Evolutionary conservation across 2,888 invertebrate genomes (phyloP).

Genomic region (Dromius quadrimaculatus): DNA sequence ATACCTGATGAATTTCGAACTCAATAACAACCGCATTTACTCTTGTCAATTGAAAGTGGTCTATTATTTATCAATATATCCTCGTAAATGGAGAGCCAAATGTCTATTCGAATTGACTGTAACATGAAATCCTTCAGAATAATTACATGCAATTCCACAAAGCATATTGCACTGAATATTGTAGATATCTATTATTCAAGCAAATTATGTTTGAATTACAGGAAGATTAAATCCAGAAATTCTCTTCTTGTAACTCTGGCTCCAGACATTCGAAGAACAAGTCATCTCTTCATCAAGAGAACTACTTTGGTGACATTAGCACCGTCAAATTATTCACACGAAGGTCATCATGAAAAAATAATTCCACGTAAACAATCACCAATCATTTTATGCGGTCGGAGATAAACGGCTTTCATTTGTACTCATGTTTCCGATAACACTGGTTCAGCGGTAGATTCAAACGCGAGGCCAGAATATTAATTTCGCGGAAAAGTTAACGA

Average conservation of each 20-base stretch:
- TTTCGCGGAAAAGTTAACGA: conserved; percentile 49
- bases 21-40: too few relatives aligned
- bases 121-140: too few relatives aligned
- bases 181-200: too few relatives aligned
- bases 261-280: not conserved
- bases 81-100: too few relatives aligned
- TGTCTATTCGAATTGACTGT: too few relatives aligned
- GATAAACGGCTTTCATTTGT: conserved; percentile 39
- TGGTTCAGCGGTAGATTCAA: conserved; percentile 39
- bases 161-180: too few relatives aligned
- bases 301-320: not conserved
- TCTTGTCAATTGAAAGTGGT: too few relatives aligned
- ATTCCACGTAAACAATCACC: conserved; percentile 46
- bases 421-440: conserved; percentile 18
- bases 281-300: not conserved
- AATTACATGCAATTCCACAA: too few relatives aligned
- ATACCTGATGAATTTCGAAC: too few relatives aligned
- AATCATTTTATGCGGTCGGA: conserved; percentile 44
- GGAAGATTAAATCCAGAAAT: too few relatives aligned
- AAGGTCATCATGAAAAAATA: conserved; percentile 34
- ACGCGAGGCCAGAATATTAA: conserved; percentile 44
- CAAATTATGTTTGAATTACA: too few relatives aligned
- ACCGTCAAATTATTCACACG: conserved; percentile 6
- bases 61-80: too few relatives aligned
- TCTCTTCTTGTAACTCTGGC: not conserved